Evolutionary conservation across 2,888 invertebrate genomes (phyloP).

Genomic region (Candidula unifasciata): DNA sequence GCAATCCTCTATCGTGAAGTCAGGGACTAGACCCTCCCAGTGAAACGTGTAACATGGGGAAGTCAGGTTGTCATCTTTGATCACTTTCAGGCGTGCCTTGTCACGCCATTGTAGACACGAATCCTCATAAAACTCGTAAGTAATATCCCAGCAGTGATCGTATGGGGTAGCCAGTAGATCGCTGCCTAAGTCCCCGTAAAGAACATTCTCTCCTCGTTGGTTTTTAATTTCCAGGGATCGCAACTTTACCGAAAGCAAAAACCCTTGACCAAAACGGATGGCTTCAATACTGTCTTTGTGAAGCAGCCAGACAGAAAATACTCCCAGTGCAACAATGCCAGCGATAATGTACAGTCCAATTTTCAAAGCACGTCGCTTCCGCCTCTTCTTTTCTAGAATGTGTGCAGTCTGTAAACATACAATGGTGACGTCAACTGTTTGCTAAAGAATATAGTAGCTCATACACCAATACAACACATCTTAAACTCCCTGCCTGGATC

Average conservation of each 20-base stretch:
- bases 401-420: conserved; percentile 56
- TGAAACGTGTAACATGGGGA: conserved; percentile 55
- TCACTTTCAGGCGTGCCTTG: conserved; percentile 54
- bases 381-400: conserved; percentile 58
- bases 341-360: conserved; percentile 58
- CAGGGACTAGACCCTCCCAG: conserved; percentile 52
- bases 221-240: conserved; percentile 56
- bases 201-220: conserved; percentile 53
- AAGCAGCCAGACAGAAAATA: conserved; percentile 59
- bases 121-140: conserved; percentile 43
- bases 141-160: conserved; percentile 55
- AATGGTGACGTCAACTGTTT: neutral
- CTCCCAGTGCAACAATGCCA: conserved; percentile 56
- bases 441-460: neutral
- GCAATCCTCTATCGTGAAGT: conserved; percentile 56
- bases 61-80: conserved; percentile 49
- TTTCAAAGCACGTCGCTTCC: conserved; percentile 59
- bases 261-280: conserved; percentile 53
- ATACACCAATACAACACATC: too few relatives aligned
- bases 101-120: conserved; percentile 57
- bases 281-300: conserved; percentile 56
- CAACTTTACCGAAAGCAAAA: conserved; percentile 57
- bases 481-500: too few relatives aligned
- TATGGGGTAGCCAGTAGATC: conserved; percentile 55
- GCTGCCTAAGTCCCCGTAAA: conserved; percentile 58